A percentile compares a stretch with the other conserved stretches of the same genome.
These are phyloP conservation scores for Tautogolabrus adspersus DNA, from an alignment of 2,113 vertebrate genomes.

Conservation along the genomic window DNA sequence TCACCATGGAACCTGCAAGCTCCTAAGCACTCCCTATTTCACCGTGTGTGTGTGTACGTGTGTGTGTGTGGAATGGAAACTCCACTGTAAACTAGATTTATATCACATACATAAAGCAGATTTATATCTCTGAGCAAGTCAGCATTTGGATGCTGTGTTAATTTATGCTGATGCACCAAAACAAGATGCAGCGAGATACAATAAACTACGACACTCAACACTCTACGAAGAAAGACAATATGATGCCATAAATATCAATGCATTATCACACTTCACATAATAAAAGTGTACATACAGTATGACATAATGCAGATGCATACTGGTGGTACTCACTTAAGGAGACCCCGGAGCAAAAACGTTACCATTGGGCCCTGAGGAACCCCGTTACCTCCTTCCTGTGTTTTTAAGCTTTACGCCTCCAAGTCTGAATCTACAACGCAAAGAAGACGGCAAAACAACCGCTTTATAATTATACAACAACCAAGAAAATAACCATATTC, in stretches of 20 bases:
- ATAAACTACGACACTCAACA: background rate
- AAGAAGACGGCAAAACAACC: background rate
- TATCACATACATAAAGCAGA: slow-evolving; percentile 59
- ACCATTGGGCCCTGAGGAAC: background rate
- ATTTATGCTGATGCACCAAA: slow-evolving; percentile 48
- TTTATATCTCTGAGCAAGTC: slow-evolving; percentile 57
- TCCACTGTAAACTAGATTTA: slow-evolving; percentile 51
- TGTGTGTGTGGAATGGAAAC: slow-evolving; percentile 26
- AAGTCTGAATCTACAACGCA: background rate
- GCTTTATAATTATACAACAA: too few species aligned
- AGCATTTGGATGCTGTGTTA: slow-evolving; percentile 25
- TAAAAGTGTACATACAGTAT: background rate
- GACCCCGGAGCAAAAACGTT: background rate
- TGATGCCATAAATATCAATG: background rate
- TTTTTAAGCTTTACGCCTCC: background rate
- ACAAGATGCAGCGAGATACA: slow-evolving; percentile 16
- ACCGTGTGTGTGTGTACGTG: background rate
- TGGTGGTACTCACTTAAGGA: background rate
- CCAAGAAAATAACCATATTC: too few species aligned
- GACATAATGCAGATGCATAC: background rate
- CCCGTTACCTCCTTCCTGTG: background rate
- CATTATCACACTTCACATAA: background rate
- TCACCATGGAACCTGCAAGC: slow-evolving; percentile 17
- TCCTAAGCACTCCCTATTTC: background rate
- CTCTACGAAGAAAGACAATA: background rate